Evolutionary conservation across 2,888 invertebrate genomes (phyloP), one percentile per base, ranked within the genome.

Genomic region (Spisula subtruncata): DNA sequence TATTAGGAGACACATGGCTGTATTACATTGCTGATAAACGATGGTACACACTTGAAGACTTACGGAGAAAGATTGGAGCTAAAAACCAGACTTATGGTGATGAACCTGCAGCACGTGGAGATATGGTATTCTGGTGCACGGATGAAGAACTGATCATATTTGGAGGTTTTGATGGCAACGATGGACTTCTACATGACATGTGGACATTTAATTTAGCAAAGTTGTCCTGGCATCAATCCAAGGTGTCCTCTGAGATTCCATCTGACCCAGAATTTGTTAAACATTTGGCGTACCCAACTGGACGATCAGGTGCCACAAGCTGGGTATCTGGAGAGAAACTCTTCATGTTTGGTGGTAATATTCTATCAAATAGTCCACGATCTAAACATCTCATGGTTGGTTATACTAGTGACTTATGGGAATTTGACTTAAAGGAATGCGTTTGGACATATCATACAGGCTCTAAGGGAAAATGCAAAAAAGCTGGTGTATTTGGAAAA

Each of bases 321-420:
- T 95, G 94, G 94, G 83, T 89, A 0, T 86, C 81, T 54, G 88
- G 85, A 25, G 80, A 86, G 14, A 86, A 87, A 20, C 87, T 95
- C 18, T 95, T 93, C 80, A 91, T 96, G 94, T 95, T 95, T 93
- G 94, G 95, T 18, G 96, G 96, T n/a, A 95, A 95, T 87, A 88
- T 90, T 0, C 32, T 90, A 29, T 87, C 89, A 41, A 91, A 85
- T 10, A 94, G 93, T 86, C 75, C 88, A 1, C 83, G 91, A n/a
- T 90, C 89, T 6, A 93, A 89, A 35, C 93, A 94, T 89, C 85
- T 92, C 18, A 93, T 92, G 81, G 84, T 81, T 14, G 95, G 95
- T 10, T 93, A 94, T 88, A 86, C 92, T 16, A 93, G 93, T 8
- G 95, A 95, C 89, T 85, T 95, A 41, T 95, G 95, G 95, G 81